Base-by-base conservation (phyloP, 2,888 invertebrate species). In the Acleris literana region DNA sequence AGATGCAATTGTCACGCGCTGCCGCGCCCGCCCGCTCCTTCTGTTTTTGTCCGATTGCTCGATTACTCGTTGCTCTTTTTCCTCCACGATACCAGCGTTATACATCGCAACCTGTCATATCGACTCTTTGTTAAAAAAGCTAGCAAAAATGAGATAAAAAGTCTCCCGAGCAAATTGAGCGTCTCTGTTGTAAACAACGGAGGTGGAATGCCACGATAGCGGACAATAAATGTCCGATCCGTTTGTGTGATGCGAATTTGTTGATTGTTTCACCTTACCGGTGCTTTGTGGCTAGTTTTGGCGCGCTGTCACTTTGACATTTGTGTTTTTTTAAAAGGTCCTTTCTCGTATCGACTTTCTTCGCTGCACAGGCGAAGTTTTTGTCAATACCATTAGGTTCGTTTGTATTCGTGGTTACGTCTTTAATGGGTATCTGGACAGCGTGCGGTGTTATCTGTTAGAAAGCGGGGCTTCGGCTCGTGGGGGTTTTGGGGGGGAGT, bases 121-220 rank as follows among this genome's bases (percentile, higher is more conserved):
- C 88, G 89, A 84, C 80, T 80, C 87, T 87, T 90, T 90, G 90
- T 89, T 83, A 79, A 81, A 89, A 89, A 87, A 82, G 85, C 81
- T 78, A 80, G 75, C 76, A 79, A 83, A 87, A 80, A 81, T 64
- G 74, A 79, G 87, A 89, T 89, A 90, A 89, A 90, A 90, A 88
- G 85, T 87, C 82, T 87, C 86, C 80, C 81, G 86, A 90, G 90
- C 90, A 92, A 92, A 91, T 92, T 92, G 91, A 87, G 83, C 86
- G 89, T 89, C 88, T 90, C 88, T 90, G 90, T 92, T 91, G 83
- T 87, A 86, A 92, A 91, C 91, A 92, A 90, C 85, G 83, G 90
- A 90, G 86, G 87, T 91, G 92, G 91, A 92, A 92, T 84, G 84
- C 83, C 76, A 82, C 85, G 92, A 92, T 92, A 92, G 84, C 85